Evolutionary conservation across 2,113 vertebrate species (phyloP).

Genomic region (Todiramphus chloris): DNA sequence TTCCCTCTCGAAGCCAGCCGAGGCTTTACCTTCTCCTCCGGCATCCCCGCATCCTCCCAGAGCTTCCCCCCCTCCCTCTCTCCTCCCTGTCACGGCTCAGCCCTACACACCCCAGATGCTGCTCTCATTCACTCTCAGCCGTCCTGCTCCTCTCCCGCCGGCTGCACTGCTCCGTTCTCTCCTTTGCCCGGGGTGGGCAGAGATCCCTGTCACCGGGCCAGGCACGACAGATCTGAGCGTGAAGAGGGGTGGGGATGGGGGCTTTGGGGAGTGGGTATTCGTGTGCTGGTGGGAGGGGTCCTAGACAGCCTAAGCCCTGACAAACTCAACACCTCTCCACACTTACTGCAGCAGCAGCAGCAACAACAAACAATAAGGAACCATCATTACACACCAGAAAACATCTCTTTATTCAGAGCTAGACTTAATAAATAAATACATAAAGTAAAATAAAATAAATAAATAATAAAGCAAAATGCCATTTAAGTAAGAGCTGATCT

Average conservation of each 20-base stretch:
- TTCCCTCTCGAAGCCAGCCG: not conserved
- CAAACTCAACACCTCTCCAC: not conserved
- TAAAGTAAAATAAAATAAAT: not conserved
- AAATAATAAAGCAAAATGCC: slow-evolving; percentile 16
- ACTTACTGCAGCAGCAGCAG: not conserved
- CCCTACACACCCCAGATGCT: not conserved
- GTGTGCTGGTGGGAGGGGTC: rapidly evolving
- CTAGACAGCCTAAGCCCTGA: not conserved
- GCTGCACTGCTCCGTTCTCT: not conserved
- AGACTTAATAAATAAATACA: slow-evolving; percentile 7
- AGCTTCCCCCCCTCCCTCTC: not conserved
- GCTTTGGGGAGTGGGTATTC: rapidly evolving
- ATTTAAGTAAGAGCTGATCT: slow-evolving; percentile 42
- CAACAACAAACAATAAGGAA: not conserved
- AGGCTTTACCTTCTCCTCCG: not conserved
- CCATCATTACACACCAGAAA: not conserved
- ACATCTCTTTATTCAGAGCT: not conserved
- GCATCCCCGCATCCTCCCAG: not conserved
- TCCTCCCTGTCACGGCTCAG: not conserved
- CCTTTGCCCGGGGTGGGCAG: not conserved
- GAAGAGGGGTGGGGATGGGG: too few species aligned
- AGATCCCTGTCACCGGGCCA: too few species aligned
- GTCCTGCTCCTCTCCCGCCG: not conserved
- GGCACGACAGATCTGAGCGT: rapidly evolving
- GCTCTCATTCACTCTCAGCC: not conserved